These are phyloP conservation scores for Gadopsis marmoratus DNA, from an alignment of 2,797 vertebrate genomes.

Conservation along the genomic window DNA sequence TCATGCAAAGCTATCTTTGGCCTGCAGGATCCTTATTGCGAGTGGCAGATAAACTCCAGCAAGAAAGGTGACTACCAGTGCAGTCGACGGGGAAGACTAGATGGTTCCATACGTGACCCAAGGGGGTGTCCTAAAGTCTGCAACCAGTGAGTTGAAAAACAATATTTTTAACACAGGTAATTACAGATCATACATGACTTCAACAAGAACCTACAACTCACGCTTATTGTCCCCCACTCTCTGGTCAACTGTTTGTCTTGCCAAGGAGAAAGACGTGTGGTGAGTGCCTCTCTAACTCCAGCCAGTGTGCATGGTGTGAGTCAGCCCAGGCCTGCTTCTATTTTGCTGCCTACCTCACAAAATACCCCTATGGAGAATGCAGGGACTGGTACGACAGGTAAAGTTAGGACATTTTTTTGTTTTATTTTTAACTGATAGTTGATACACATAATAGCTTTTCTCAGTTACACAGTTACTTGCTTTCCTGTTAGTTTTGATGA, in stretches of 20 bases:
- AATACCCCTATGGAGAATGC: conserved; percentile 94
- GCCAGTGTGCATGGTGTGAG: conserved; percentile 97
- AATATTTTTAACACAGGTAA: not conserved
- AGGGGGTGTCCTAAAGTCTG: conserved; percentile 90
- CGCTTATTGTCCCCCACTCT: not conserved
- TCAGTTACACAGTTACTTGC: not conserved
- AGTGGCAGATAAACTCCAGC: conserved; percentile 93
- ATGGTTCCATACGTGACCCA: conserved; percentile 88
- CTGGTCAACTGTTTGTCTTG: conserved; percentile 22
- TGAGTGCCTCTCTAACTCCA: conserved; percentile 94
- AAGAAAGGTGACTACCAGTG: conserved; percentile 94
- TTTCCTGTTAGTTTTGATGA: conserved; percentile 12
- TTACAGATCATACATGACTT: not conserved
- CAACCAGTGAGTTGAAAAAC: conserved; percentile 88
- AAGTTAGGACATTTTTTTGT: conserved; percentile 1
- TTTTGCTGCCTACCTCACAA: conserved; percentile 94
- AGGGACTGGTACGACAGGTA: conserved; percentile 96
- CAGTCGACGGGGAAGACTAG: conserved; percentile 89
- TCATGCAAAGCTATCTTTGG: conserved; percentile 28
- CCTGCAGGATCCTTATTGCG: conserved; percentile 90
- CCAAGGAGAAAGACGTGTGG: conserved; percentile 89
- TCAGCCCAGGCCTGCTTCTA: conserved; percentile 94
- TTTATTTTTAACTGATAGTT: not conserved
- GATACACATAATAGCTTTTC: not conserved
- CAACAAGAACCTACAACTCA: not conserved